These are phyloP conservation scores for Herpailurus yagouaroundi DNA, from an alignment of 2,113 vertebrate genomes.

Conservation along the genomic window DNA sequence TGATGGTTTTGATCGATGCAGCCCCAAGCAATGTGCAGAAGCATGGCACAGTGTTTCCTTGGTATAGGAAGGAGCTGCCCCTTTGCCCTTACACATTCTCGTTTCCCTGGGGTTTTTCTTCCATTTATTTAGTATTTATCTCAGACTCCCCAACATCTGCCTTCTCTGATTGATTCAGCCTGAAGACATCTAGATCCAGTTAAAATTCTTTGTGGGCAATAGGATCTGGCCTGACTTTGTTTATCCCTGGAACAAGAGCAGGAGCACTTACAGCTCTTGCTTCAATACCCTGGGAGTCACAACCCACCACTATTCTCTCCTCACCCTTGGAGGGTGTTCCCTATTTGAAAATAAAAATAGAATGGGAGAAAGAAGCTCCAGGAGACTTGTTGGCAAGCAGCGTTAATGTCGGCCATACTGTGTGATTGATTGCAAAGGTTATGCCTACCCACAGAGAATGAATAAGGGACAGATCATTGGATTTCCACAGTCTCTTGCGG, in stretches of 20 bases:
- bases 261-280: not conserved
- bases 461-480: not conserved
- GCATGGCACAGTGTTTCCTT: not conserved
- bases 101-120: not conserved
- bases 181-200: not conserved
- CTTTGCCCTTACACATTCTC: not conserved
- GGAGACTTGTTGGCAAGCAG: conserved; percentile 24
- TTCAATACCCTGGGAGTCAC: not conserved
- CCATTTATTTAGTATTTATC: conserved; percentile 1
- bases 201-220: not conserved
- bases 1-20: not conserved
- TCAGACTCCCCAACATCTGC: not conserved
- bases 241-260: not conserved
- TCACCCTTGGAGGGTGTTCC: not conserved
- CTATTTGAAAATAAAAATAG: conserved; percentile 55
- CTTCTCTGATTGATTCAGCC: not conserved
- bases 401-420: not conserved
- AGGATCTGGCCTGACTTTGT: not conserved
- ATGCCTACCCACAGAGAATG: not conserved
- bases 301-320: not conserved
- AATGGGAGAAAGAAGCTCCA: conserved; percentile 12
- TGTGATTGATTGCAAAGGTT: conserved; percentile 54
- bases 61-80: not conserved
- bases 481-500: conserved; percentile 51
- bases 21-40: not conserved